These are phyloP conservation scores for Noctilio leporinus DNA, from an alignment of 2,113 vertebrate genomes.

Conservation along the genomic window DNA sequence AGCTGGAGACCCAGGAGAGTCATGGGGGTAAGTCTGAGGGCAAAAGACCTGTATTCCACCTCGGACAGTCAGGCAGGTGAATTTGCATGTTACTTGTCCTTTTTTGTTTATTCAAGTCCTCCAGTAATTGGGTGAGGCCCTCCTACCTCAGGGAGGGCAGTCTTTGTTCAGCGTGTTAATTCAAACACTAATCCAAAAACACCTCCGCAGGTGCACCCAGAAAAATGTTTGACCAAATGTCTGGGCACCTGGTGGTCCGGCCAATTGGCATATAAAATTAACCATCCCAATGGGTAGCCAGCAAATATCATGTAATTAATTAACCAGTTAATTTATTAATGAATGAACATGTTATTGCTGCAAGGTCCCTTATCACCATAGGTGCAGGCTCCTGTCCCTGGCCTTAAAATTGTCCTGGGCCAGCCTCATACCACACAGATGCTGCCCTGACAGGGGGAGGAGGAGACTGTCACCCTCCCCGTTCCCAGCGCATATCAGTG, in stretches of 20 bases:
- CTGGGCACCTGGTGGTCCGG: background rate
- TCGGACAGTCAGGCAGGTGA: background rate
- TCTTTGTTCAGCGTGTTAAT: background rate
- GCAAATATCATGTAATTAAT: constrained; percentile 32
- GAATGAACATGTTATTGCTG: background rate
- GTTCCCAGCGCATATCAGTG: background rate
- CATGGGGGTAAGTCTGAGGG: no score
- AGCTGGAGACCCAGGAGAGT: no score
- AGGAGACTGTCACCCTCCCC: background rate
- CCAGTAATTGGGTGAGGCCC: background rate
- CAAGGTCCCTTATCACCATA: background rate
- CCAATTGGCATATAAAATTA: constrained; percentile 26
- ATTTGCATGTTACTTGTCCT: background rate
- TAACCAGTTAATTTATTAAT: constrained; percentile 42
- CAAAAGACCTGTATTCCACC: no score
- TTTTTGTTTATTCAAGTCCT: background rate
- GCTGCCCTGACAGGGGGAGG: background rate
- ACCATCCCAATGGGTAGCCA: background rate
- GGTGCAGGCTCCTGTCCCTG: background rate
- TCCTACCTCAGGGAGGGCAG: background rate
- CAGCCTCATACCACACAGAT: background rate
- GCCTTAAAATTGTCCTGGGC: constrained; percentile 4
- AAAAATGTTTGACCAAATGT: background rate
- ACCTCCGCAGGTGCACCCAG: background rate
- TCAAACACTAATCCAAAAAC: background rate